phyloP scores from a whole-genome alignment of 2,888 invertebrate species.

The Trichopoda pennipes region DNA sequence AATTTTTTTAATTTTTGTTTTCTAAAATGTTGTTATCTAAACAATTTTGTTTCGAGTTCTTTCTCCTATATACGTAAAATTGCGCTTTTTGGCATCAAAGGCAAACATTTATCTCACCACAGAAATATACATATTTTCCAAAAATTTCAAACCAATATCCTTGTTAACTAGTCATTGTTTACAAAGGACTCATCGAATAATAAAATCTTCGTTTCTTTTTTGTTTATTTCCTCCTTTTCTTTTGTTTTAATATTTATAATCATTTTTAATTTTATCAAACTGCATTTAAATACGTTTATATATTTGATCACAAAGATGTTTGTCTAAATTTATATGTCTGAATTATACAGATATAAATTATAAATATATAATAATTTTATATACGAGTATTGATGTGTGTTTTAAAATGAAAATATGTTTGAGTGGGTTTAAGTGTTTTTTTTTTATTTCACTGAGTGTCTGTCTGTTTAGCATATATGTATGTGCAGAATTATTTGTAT shows the following conservation, averaged over 20 bases:
- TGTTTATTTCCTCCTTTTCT: conserved; percentile 2
- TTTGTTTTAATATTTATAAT: conserved; percentile 58
- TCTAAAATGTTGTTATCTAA: neutral
- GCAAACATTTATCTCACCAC: conserved; percentile 16
- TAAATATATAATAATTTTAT: conserved; percentile 1
- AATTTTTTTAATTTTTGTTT: too few relatives aligned
- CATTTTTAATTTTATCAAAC: conserved; percentile 58
- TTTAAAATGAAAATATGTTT: neutral
- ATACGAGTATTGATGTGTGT: neutral
- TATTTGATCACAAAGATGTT: conserved; percentile 51
- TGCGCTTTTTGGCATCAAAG: conserved; percentile 35
- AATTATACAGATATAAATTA: too few relatives aligned
- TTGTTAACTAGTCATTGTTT: neutral
- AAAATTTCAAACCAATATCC: conserved; percentile 27
- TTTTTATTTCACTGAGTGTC: conserved; percentile 54
- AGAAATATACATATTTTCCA: conserved; percentile 12
- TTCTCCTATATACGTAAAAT: conserved; percentile 2
- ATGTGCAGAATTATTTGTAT: neutral
- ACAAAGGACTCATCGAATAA: conserved; percentile 6
- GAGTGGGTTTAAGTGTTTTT: conserved; percentile 15
- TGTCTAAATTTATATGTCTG: conserved; percentile 53
- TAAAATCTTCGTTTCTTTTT: conserved; percentile 17
- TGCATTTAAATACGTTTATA: conserved; percentile 22
- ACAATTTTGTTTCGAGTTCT: conserved; percentile 4
- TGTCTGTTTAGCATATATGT: conserved; percentile 31